These are phyloP conservation scores for Pyxicephalus adspersus DNA, from an alignment of 2,113 vertebrate species.

Conservation along the genomic window DNA sequence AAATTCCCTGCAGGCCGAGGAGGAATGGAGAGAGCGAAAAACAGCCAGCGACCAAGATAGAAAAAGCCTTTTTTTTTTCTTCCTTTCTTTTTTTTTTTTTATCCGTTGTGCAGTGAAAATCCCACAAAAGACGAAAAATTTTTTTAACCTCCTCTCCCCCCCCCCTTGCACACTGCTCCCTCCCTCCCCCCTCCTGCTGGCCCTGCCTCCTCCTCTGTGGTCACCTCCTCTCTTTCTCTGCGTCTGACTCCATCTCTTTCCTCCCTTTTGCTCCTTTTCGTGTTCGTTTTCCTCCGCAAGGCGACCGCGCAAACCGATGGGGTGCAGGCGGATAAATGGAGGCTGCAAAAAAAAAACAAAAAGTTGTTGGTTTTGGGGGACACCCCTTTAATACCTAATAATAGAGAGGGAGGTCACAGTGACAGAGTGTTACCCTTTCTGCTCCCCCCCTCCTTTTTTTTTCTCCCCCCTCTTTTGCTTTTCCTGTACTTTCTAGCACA, in stretches of 20 bases:
- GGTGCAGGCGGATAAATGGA: conserved; percentile 43
- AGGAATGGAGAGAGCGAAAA: conserved; percentile 46
- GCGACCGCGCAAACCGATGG: not conserved
- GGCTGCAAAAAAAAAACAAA: not conserved
- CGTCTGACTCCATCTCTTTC: conserved; percentile 27
- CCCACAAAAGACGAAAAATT: conserved; percentile 50
- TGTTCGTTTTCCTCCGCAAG: not conserved
- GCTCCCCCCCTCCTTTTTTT: not conserved
- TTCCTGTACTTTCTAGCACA: conserved; percentile 53
- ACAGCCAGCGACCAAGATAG: conserved; percentile 60
- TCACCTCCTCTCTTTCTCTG: conserved; percentile 46
- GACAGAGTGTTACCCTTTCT: conserved; percentile 25
- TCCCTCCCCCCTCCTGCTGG: conserved; percentile 22
- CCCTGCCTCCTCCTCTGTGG: conserved; percentile 25
- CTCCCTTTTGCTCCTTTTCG: conserved; percentile 22
- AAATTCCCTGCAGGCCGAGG: conserved; percentile 46
- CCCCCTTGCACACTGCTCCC: conserved; percentile 15
- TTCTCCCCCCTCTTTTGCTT: conserved; percentile 23
- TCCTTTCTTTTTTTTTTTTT: conserved; percentile 39
- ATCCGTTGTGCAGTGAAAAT: conserved; percentile 56
- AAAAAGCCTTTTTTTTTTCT: conserved; percentile 25
- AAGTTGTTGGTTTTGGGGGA: not conserved
- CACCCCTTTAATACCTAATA: no score
- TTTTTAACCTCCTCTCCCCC: conserved; percentile 18
- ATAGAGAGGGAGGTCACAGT: not conserved